Evolutionary conservation across 2,797 vertebrate genomes (phyloP).

Genomic region (Hydrophis major): DNA sequence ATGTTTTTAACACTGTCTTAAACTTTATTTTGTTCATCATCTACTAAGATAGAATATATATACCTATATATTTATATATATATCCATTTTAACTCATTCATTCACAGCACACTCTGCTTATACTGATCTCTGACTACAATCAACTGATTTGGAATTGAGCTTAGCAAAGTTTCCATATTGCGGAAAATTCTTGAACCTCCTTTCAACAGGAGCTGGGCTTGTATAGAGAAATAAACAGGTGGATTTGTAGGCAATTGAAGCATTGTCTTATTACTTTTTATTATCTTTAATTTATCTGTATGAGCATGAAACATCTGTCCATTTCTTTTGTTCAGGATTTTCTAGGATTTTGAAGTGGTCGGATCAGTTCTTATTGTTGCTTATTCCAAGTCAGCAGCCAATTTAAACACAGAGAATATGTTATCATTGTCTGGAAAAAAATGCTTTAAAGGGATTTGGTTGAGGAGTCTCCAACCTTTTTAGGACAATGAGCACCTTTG

Average conservation of each 20-base stretch:
- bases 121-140: not conserved
- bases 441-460: not conserved
- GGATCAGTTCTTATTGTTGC: not conserved
- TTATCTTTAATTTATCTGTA: not conserved
- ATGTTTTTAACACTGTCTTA: not conserved
- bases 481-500: not conserved
- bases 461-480: not conserved
- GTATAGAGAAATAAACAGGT: not conserved
- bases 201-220: not conserved
- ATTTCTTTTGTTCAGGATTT: not conserved
- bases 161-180: not conserved
- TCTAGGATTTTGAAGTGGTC: not conserved
- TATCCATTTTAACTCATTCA: not conserved
- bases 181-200: not conserved
- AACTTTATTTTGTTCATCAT: not conserved
- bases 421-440: not conserved
- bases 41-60: too few species aligned
- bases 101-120: not conserved
- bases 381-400: not conserved
- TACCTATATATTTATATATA: not conserved
- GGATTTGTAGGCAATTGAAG: not conserved
- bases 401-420: not conserved
- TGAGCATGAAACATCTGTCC: not conserved
- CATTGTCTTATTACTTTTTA: not conserved
- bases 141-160: not conserved